Percentiles rank a stretch among this genome's conserved stretches.
Evolutionary conservation across 2,797 vertebrate genomes (phyloP).

Genomic region (Rhabdomys pumilio): DNA sequence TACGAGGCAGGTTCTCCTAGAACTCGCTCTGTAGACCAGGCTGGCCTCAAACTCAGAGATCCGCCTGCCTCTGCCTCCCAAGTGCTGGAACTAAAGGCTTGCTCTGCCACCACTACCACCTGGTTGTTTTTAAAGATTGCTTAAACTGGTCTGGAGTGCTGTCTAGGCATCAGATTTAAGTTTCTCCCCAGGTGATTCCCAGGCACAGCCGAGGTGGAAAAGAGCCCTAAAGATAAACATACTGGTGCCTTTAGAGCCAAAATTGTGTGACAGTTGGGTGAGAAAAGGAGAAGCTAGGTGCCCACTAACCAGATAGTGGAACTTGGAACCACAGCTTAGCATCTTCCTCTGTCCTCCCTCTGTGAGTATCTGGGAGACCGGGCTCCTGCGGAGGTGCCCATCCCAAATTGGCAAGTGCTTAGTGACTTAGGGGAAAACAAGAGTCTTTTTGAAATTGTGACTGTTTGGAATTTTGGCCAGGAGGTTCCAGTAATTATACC

Average conservation of each 20-base stretch:
- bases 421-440: slow-evolving; percentile 50
- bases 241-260: background rate
- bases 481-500: slow-evolving; percentile 68
- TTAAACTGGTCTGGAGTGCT: background rate
- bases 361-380: background rate
- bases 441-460: slow-evolving; percentile 66
- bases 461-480: slow-evolving; percentile 66
- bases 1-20: background rate
- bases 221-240: background rate
- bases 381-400: background rate
- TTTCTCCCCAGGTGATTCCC: background rate
- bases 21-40: background rate
- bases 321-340: background rate
- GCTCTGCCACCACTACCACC: background rate
- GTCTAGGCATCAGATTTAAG: slow-evolving; percentile 24
- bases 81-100: background rate
- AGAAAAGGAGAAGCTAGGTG: background rate
- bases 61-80: background rate
- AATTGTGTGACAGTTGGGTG: background rate
- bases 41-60: background rate
- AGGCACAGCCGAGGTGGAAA: background rate
- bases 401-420: slow-evolving; percentile 41
- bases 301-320: background rate
- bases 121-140: slow-evolving; percentile 10
- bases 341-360: background rate